A percentile compares a stretch with the other conserved stretches of the same genome.
phyloP scores from a whole-genome alignment of 2,888 invertebrate genomes.

The Atethmia centrago region DNA sequence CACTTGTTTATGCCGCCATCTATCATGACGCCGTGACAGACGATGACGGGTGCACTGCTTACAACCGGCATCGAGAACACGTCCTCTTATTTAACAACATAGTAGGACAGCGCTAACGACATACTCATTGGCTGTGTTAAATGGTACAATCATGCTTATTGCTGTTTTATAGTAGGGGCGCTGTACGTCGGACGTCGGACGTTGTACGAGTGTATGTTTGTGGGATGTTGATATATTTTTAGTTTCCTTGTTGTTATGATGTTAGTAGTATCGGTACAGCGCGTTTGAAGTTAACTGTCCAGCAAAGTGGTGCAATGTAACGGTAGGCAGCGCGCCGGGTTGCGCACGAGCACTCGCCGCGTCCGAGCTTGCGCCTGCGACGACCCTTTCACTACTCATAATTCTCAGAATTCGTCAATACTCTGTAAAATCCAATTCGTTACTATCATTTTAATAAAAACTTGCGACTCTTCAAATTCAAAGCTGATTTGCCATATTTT shows the following conservation, averaged over 20 bases:
- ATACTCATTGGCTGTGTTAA: conserved; percentile 75
- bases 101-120: conserved; percentile 79
- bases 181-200: conserved; percentile 32
- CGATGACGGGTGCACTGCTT: conserved; percentile 77
- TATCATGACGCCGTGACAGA: conserved; percentile 79
- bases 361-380: conserved; percentile 53
- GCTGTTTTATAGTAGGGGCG: conserved; percentile 67
- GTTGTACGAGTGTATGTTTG: conserved; percentile 22
- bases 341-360: conserved; percentile 78
- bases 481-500: conserved; percentile 12
- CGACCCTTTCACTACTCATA: conserved; percentile 68
- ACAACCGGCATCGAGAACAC: conserved; percentile 73
- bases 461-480: background rate
- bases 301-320: conserved; percentile 82
- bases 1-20: conserved; percentile 79
- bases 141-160: conserved; percentile 66
- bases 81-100: conserved; percentile 76
- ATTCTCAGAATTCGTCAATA: conserved; percentile 74
- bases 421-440: conserved; percentile 79
- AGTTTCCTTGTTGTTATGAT: conserved; percentile 51
- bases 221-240: conserved; percentile 37
- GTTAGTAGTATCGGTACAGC: conserved; percentile 47
- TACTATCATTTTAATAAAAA: conserved; percentile 62
- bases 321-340: conserved; percentile 79
- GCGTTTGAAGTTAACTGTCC: conserved; percentile 78